A percentile compares a stretch with the other conserved stretches of the same genome.
phyloP scores from a whole-genome alignment of 1,140 invertebrate genomes.

The Pseudomyrmex dendroicus region DNA sequence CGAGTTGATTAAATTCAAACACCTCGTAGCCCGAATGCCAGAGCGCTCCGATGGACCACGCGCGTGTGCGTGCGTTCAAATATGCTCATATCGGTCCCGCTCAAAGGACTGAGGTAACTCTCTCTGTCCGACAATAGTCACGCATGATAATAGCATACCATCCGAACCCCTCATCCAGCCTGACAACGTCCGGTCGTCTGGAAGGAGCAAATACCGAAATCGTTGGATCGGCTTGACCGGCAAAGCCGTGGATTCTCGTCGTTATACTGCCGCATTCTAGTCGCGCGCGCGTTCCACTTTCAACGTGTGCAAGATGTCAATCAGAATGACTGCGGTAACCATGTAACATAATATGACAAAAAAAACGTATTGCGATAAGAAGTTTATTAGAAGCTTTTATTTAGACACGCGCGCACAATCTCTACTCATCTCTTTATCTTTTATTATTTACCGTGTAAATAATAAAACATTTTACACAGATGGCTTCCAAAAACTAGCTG shows the following conservation, averaged over 20 bases:
- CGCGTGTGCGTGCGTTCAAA: slow-evolving; percentile 79
- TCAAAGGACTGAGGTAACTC: slow-evolving; percentile 82
- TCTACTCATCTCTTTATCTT: neutral
- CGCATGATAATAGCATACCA: slow-evolving; percentile 82
- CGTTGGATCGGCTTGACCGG: slow-evolving; percentile 52
- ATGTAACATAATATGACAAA: neutral
- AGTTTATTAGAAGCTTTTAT: neutral
- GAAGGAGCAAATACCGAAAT: slow-evolving; percentile 78
- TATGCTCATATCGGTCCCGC: slow-evolving; percentile 82
- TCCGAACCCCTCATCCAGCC: slow-evolving; percentile 69
- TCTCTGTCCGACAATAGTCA: slow-evolving; percentile 81
- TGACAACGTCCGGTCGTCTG: slow-evolving; percentile 76
- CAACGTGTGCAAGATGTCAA: neutral
- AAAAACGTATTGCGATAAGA: neutral
- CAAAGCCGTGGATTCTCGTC: slow-evolving; percentile 1
- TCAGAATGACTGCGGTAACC: neutral
- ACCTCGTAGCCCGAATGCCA: slow-evolving; percentile 82
- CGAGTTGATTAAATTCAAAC: slow-evolving; percentile 85
- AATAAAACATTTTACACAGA: neutral
- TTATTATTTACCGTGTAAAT: neutral
- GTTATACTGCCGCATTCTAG: slow-evolving; percentile 14
- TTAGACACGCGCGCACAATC: too few relatives aligned
- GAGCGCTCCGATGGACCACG: slow-evolving; percentile 66
- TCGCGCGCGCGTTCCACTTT: neutral
- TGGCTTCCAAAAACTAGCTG: neutral